phyloP scores from a whole-genome alignment of 2,113 vertebrate species.

The Smithornis capensis region DNA sequence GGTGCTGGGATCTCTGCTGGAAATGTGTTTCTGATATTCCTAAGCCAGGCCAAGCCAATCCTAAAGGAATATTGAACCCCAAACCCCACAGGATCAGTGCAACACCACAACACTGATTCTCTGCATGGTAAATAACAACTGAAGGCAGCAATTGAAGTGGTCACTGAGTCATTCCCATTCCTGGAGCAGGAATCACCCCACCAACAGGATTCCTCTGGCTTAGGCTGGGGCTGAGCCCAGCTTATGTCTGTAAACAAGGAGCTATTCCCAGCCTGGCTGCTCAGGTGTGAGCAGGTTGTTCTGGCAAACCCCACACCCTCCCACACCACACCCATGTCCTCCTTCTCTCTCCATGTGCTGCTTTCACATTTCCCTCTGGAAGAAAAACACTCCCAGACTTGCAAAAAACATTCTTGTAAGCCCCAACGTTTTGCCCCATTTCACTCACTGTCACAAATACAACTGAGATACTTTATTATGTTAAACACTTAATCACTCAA shows the following conservation, averaged over 20 bases:
- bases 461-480: not conserved
- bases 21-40: not conserved
- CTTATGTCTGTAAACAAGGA: not conserved
- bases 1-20: not conserved
- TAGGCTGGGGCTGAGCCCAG: not conserved
- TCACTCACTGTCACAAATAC: not conserved
- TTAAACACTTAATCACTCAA: not conserved
- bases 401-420: not conserved
- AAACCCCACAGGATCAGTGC: not conserved
- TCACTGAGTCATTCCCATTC: not conserved
- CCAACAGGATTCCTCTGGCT: not conserved
- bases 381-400: not conserved
- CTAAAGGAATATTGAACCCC: not conserved
- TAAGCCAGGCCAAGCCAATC: not conserved
- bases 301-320: not conserved
- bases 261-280: not conserved
- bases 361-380: not conserved
- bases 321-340: not conserved
- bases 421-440: not conserved
- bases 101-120: not conserved
- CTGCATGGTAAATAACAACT: not conserved
- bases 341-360: not conserved
- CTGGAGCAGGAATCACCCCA: not conserved
- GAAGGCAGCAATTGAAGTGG: not conserved
- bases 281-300: not conserved